Evolutionary conservation across 2,797 vertebrate species (phyloP).

Genomic region (Manis javanica): DNA sequence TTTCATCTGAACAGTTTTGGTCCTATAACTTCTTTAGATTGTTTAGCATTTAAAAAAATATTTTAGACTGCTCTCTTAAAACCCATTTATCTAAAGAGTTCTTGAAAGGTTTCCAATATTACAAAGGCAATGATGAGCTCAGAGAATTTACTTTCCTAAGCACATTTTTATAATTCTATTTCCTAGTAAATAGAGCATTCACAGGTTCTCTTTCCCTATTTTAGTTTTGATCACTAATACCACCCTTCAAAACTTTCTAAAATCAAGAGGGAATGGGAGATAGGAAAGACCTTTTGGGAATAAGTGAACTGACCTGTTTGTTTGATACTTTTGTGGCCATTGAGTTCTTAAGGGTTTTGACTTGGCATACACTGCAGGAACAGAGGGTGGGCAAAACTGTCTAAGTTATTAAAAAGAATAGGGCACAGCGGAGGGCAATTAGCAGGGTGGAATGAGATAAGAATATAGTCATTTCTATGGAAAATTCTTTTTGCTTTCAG

Average conservation of each 20-base stretch:
- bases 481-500: neutral
- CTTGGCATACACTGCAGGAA: neutral
- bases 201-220: neutral
- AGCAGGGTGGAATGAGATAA: neutral
- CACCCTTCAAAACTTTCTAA: neutral
- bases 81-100: neutral
- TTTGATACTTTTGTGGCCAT: neutral
- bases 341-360: neutral
- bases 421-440: neutral
- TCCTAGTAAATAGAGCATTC: neutral
- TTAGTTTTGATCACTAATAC: neutral
- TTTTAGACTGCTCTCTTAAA: neutral
- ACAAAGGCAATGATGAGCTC: neutral
- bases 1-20: neutral
- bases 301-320: neutral
- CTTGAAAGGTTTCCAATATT: neutral
- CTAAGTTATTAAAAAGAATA: neutral
- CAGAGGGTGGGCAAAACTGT: neutral
- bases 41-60: neutral
- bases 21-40: neutral
- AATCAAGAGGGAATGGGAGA: neutral
- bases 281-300: neutral
- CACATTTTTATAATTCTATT: constrained; percentile 20
- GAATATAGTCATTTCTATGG: neutral
- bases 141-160: neutral